Evolutionary conservation across 2,888 invertebrate genomes (phyloP).

Genomic region (Volucella bombylans): DNA sequence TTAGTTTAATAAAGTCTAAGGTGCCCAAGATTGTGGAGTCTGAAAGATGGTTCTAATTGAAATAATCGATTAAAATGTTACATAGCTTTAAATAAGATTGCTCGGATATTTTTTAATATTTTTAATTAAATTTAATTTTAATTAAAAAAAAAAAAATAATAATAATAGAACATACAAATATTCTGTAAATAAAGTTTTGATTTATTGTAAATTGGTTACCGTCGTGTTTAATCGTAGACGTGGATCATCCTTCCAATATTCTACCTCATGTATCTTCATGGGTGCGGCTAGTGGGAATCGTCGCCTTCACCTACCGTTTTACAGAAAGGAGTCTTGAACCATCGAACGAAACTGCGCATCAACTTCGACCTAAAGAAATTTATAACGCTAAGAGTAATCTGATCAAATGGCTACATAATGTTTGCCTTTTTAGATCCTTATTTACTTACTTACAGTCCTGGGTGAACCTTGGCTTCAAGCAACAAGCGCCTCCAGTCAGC

Average conservation of each 20-base stretch:
- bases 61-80: not conserved
- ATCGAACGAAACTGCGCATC: not conserved
- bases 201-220: not conserved
- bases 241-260: not conserved
- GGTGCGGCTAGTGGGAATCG: not conserved
- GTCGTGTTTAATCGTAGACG: not conserved
- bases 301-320: not conserved
- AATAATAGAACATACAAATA: not conserved
- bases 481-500: too few species aligned
- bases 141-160: too few species aligned
- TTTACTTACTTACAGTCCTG: too few species aligned
- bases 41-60: not conserved
- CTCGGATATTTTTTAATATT: slow-evolving; percentile 30
- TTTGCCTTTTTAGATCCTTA: too few species aligned
- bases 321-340: not conserved
- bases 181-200: not conserved
- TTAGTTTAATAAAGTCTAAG: slow-evolving; percentile 8
- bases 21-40: not conserved
- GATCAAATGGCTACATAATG: not conserved
- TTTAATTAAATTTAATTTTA: too few species aligned
- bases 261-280: not conserved
- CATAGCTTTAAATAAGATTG: not conserved
- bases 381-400: not conserved
- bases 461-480: too few species aligned
- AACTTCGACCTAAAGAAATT: not conserved